Conservation (phyloP, 2,888 invertebrate species). For the Pristionchus arcanus region DNA sequence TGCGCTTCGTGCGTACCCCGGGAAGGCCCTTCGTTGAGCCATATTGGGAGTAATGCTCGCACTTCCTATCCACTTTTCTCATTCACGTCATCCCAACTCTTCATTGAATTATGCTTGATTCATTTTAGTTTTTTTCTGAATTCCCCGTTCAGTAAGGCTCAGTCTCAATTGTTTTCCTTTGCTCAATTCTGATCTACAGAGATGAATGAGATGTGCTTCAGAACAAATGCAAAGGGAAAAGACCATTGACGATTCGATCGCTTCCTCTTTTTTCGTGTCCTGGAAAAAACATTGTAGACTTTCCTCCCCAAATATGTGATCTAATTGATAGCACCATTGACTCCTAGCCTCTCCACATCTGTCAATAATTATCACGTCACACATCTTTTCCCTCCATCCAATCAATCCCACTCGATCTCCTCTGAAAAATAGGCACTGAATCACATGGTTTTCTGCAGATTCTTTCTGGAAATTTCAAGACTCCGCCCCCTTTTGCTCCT, state of each 20-base stretch:
- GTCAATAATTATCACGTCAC: constrained; percentile 51
- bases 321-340: constrained; percentile 27
- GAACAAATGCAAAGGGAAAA: not conserved
- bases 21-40: not conserved
- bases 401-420: not conserved
- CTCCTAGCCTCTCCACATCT: constrained; percentile 41
- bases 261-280: no score
- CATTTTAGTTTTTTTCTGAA: no score
- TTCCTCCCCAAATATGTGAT: no score
- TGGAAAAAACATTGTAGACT: no score
- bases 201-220: not conserved
- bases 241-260: not conserved
- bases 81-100: no score
- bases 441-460: not conserved
- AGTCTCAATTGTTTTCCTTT: no score
- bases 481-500: not conserved
- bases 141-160: no score
- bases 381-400: not conserved
- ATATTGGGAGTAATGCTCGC: not conserved
- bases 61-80: no score
- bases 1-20: not conserved
- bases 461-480: not conserved
- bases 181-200: no score
- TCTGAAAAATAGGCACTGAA: not conserved
- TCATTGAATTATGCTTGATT: no score